Conservation (phyloP, 2,888 invertebrate species). For the Drosophila rubida region DNA sequence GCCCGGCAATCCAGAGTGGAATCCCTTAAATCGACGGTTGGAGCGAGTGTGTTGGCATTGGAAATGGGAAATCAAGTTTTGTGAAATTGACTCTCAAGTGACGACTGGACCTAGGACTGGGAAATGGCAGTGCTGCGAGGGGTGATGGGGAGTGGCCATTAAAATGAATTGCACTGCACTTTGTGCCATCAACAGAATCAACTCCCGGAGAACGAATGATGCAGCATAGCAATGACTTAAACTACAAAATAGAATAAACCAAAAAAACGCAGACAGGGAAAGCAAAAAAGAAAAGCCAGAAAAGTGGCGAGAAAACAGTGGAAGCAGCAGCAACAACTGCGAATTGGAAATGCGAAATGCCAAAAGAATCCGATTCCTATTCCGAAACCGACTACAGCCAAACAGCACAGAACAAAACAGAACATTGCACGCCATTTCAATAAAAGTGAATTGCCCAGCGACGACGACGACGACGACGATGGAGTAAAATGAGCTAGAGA, state of each 20-base stretch:
- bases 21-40: slow-evolving; percentile 64
- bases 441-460: slow-evolving; percentile 83
- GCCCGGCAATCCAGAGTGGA: slow-evolving; percentile 1
- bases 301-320: slow-evolving; percentile 21
- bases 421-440: slow-evolving; percentile 83
- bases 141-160: slow-evolving; percentile 53
- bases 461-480: slow-evolving; percentile 33
- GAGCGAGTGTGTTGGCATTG: slow-evolving; percentile 52
- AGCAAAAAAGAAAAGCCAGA: slow-evolving; percentile 21
- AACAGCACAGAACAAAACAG: slow-evolving; percentile 57
- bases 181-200: slow-evolving; percentile 82
- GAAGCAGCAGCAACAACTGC: slow-evolving; percentile 30
- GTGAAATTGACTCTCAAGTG: slow-evolving; percentile 83
- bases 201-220: slow-evolving; percentile 77
- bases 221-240: slow-evolving; percentile 78
- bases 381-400: slow-evolving; percentile 35
- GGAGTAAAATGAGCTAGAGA: background rate
- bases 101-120: slow-evolving; percentile 43
- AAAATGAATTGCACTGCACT: slow-evolving; percentile 83
- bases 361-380: slow-evolving; percentile 59
- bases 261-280: slow-evolving; percentile 47
- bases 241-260: slow-evolving; percentile 77
- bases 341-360: slow-evolving; percentile 60
- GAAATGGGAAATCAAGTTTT: slow-evolving; percentile 82
- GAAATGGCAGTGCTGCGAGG: slow-evolving; percentile 1